A percentile compares a stretch with the other conserved stretches of the same genome.
Conservation (phyloP, 2,797 vertebrate species). For the Eulemur albifrons region DNA sequence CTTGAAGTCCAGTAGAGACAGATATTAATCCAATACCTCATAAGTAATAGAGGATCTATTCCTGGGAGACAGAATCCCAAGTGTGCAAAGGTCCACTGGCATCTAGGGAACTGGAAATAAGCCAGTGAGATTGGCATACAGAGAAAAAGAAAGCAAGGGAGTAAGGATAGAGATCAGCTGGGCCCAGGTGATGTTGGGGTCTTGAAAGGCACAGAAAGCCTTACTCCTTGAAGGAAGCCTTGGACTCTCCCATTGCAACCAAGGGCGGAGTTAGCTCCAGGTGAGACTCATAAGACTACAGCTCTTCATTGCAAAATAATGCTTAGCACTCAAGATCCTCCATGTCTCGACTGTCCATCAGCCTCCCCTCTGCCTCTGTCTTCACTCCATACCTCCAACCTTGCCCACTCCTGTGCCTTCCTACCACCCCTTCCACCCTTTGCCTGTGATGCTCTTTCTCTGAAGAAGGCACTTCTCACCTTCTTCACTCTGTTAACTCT, state of each 20-base stretch:
- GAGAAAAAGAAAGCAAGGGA: background rate
- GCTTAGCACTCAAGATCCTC: background rate
- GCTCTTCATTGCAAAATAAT: background rate
- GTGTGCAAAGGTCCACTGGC: background rate
- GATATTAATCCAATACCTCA: background rate
- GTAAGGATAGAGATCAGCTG: background rate
- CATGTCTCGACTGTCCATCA: background rate
- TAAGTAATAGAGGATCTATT: background rate
- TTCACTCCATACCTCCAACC: accelerated
- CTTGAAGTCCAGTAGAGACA: background rate
- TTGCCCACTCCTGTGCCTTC: too few species aligned
- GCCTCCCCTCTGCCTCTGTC: background rate
- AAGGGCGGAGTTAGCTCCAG: background rate
- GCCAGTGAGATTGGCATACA: background rate
- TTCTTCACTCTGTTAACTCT: background rate
- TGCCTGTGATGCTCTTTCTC: accelerated
- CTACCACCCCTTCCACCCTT: accelerated
- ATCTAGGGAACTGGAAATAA: background rate
- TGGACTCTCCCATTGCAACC: background rate
- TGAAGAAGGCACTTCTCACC: background rate
- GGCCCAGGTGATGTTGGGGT: too few species aligned
- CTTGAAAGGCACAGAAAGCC: background rate
- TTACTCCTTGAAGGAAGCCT: background rate
- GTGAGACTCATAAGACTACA: background rate
- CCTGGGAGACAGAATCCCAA: background rate